A percentile compares a stretch with the other conserved stretches of the same genome.
Evolutionary conservation across 2,888 invertebrate genomes (phyloP).

Genomic region (Drosophila meridiana): DNA sequence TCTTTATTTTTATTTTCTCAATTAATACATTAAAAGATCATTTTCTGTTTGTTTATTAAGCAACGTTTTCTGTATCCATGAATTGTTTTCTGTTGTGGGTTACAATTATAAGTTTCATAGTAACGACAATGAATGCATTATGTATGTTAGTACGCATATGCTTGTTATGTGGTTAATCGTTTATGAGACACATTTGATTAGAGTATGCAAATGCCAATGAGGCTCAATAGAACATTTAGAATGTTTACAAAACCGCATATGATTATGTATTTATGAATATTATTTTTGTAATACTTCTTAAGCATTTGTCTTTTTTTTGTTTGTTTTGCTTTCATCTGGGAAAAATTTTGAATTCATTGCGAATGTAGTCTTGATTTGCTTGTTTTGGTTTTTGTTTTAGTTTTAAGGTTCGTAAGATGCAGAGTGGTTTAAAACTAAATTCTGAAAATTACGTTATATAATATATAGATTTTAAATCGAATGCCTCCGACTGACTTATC

Average conservation of each 20-base stretch:
- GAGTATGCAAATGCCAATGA: constrained; percentile 67
- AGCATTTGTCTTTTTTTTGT: constrained; percentile 79
- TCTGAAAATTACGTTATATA: constrained; percentile 63
- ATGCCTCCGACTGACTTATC: constrained; percentile 79
- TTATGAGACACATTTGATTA: constrained; percentile 66
- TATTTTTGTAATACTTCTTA: constrained; percentile 73
- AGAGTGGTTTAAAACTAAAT: constrained; percentile 72
- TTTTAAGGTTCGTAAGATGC: constrained; percentile 31
- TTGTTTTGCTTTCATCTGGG: constrained; percentile 53
- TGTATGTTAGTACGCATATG: constrained; percentile 36
- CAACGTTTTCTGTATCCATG: constrained; percentile 72
- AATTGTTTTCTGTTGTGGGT: constrained; percentile 55
- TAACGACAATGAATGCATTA: constrained; percentile 64
- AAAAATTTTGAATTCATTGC: constrained; percentile 76
- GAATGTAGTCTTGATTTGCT: constrained; percentile 72
- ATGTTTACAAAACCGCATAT: constrained; percentile 75
- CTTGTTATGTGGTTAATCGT: constrained; percentile 45
- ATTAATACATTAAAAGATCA: constrained; percentile 73
- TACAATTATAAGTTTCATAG: constrained; percentile 68
- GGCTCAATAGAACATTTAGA: constrained; percentile 73
- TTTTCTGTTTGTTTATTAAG: constrained; percentile 74
- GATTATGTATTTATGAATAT: constrained; percentile 69
- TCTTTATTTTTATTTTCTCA: constrained; percentile 79
- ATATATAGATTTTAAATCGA: constrained; percentile 76
- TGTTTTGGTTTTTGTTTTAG: constrained; percentile 1